Conservation (phyloP, 2,888 invertebrate genomes). For the Mesorhabditis sp. region DNA sequence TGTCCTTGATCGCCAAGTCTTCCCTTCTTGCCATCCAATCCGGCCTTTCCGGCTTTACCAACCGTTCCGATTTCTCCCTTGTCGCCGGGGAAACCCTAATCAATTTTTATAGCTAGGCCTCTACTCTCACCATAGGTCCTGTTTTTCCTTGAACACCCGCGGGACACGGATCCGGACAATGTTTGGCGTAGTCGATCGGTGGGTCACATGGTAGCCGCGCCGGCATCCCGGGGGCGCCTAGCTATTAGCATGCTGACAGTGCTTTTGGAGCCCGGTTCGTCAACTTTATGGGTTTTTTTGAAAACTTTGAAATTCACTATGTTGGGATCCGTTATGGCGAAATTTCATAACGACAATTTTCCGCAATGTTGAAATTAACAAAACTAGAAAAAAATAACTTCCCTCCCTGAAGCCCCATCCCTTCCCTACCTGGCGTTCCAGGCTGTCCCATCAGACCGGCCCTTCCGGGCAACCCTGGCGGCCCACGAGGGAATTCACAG, state of each 20-base stretch:
- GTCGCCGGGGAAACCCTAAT: constrained; percentile 42
- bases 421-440: constrained; percentile 27
- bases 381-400: too few relatives aligned
- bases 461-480: constrained; percentile 47
- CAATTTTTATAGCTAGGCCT: constrained; percentile 10
- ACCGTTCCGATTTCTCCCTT: constrained; percentile 36
- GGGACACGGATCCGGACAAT: constrained; percentile 53
- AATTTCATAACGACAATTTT: too few relatives aligned
- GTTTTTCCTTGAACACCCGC: constrained; percentile 44
- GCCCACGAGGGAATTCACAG: constrained; percentile 45
- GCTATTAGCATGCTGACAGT: neutral
- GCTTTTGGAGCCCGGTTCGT: neutral
- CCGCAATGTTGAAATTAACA: too few relatives aligned
- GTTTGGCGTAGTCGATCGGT: constrained; percentile 40
- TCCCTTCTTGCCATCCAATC: constrained; percentile 18
- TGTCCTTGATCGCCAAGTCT: constrained; percentile 27
- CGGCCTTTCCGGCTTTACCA: constrained; percentile 34
- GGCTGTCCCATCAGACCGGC: constrained; percentile 33
- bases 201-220: constrained; percentile 54
- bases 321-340: neutral
- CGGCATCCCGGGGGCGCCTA: constrained; percentile 42
- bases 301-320: constrained; percentile 8
- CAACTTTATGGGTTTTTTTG: too few relatives aligned
- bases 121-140: constrained; percentile 28
- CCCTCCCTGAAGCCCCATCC: neutral